A percentile compares a stretch with the other conserved stretches of the same genome.
phyloP scores from a whole-genome alignment of 2,888 invertebrate genomes.

The Ceriagrion tenellum region DNA sequence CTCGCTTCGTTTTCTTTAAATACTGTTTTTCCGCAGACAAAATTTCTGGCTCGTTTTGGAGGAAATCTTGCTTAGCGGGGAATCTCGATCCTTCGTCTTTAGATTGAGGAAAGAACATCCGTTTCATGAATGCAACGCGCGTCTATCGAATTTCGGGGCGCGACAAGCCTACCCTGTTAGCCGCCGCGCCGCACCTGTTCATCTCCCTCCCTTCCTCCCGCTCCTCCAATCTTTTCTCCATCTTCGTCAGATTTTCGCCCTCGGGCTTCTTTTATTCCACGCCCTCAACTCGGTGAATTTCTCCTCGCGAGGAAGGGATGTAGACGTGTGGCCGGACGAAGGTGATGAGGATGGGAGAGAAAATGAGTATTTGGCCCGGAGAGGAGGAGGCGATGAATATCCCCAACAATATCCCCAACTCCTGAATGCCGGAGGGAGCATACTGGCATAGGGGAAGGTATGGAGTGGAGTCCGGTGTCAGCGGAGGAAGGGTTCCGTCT shows the following conservation, averaged over 20 bases:
- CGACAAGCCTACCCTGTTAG: neutral
- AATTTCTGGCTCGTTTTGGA: neutral
- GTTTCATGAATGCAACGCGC: neutral
- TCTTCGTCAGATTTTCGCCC: neutral
- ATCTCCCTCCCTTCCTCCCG: neutral
- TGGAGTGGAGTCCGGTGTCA: neutral
- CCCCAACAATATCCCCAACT: no score
- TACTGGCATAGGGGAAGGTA: neutral
- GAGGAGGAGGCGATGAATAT: no score
- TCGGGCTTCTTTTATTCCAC: neutral
- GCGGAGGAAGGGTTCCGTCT: neutral
- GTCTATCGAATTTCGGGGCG: neutral
- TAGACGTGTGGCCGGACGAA: neutral
- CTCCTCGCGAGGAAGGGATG: neutral
- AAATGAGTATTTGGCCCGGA: no score
- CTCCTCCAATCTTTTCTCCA: neutral
- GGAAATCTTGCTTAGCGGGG: neutral
- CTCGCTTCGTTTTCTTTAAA: no score
- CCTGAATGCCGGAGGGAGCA: no score
- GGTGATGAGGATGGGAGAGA: no score
- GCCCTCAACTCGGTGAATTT: neutral
- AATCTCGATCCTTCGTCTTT: neutral
- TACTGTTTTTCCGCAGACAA: neutral
- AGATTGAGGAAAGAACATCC: neutral
- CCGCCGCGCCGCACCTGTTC: neutral